Percentiles rank a stretch among this genome's conserved stretches.
phyloP scores from a whole-genome alignment of 1,140 invertebrate species.

The Plectrocnemia conspersa region DNA sequence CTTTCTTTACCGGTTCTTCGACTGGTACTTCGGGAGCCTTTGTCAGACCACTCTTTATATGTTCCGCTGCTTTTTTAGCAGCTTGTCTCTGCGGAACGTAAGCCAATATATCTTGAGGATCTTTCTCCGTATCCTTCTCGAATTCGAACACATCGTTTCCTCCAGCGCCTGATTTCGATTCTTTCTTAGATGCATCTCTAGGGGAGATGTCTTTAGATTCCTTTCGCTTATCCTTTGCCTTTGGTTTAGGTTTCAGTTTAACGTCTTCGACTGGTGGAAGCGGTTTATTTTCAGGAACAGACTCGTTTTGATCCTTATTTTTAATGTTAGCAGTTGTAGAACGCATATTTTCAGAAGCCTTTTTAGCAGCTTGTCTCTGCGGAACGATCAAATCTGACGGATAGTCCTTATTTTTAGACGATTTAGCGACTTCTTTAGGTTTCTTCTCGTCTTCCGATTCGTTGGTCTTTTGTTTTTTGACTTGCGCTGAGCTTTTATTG shows the following conservation, averaged over 20 bases:
- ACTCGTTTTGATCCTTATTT: constrained; percentile 44
- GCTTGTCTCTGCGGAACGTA: constrained; percentile 87
- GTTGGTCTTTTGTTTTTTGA: constrained; percentile 47
- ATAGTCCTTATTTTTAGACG: constrained; percentile 58
- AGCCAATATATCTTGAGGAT: constrained; percentile 66
- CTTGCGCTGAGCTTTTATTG: constrained; percentile 38
- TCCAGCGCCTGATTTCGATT: constrained; percentile 31
- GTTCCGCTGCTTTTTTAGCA: constrained; percentile 85
- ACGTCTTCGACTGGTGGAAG: constrained; percentile 36
- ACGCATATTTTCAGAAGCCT: constrained; percentile 81
- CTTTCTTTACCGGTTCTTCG: constrained; percentile 48
- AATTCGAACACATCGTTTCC: constrained; percentile 57
- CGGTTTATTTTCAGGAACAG: constrained; percentile 42
- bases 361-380: constrained; percentile 84
- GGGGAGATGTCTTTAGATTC: constrained; percentile 32
- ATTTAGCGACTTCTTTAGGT: constrained; percentile 56
- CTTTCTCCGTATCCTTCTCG: constrained; percentile 57
- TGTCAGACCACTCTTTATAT: constrained; percentile 75
- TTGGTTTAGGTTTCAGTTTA: constrained; percentile 46
- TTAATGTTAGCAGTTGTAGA: constrained; percentile 48
- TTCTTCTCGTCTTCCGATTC: constrained; percentile 40
- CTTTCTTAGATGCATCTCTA: constrained; percentile 35
- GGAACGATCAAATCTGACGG: constrained; percentile 83
- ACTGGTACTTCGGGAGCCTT: constrained; percentile 54
- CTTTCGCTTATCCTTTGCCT: constrained; percentile 44